Evolutionary conservation across 2,888 invertebrate genomes (phyloP).

Genomic region (Macrosiphum euphorbiae): DNA sequence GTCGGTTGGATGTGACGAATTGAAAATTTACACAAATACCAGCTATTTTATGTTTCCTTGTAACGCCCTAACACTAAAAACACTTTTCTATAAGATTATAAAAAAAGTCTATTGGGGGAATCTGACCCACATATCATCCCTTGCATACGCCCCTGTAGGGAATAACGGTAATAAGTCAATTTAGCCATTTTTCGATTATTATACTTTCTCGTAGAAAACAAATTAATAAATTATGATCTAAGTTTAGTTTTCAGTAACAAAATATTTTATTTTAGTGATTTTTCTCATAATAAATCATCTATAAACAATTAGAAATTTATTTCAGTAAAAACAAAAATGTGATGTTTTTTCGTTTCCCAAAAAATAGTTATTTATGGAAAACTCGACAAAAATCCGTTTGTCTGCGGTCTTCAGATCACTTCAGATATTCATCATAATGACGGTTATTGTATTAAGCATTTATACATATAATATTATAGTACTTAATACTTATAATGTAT

Average conservation of each 20-base stretch:
- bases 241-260: neutral
- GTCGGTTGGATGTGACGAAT: too few relatives aligned
- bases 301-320: neutral
- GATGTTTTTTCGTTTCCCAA: neutral
- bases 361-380: neutral
- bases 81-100: too few relatives aligned
- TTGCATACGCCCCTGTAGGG: too few relatives aligned
- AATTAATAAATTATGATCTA: neutral
- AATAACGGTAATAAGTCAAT: neutral
- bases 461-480: neutral
- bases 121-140: too few relatives aligned
- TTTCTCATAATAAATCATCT: neutral
- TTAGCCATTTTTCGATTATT: neutral
- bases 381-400: neutral
- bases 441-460: neutral
- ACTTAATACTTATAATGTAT: neutral
- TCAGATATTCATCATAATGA: neutral
- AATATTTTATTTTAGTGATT: neutral
- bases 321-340: neutral
- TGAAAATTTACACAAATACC: too few relatives aligned
- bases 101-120: too few relatives aligned
- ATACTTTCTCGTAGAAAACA: neutral
- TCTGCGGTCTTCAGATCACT: neutral
- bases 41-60: too few relatives aligned
- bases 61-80: too few relatives aligned